A percentile compares a stretch with the other conserved stretches of the same genome.
Conservation (phyloP, 1,140 invertebrate genomes). For the Homarus americanus region DNA sequence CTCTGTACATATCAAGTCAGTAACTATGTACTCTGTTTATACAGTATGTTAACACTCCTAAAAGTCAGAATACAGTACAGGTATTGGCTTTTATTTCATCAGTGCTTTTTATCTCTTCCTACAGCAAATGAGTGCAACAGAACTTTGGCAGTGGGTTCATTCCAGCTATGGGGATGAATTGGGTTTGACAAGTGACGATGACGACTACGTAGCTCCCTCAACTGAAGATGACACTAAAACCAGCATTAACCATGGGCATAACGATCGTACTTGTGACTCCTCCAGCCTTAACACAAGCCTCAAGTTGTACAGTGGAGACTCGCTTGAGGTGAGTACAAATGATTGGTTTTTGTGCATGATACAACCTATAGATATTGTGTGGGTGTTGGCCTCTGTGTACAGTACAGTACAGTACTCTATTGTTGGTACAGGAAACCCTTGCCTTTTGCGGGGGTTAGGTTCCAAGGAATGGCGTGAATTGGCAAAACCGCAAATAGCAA, state of each 20-base stretch:
- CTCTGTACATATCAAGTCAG: too few relatives aligned
- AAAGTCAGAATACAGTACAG: too few relatives aligned
- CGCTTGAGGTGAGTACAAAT: constrained; percentile 62
- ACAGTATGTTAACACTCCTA: too few relatives aligned
- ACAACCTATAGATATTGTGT: too few relatives aligned
- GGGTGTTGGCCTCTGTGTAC: too few relatives aligned
- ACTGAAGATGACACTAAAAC: constrained; percentile 75
- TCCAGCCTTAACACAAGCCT: constrained; percentile 61
- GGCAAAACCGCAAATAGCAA: too few relatives aligned
- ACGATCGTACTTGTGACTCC: constrained; percentile 60
- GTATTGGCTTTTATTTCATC: background rate
- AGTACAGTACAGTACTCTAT: too few relatives aligned
- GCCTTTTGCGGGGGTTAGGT: too few relatives aligned
- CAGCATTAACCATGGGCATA: background rate
- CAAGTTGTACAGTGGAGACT: constrained; percentile 71
- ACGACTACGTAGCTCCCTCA: constrained; percentile 85
- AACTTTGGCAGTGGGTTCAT: constrained; percentile 95
- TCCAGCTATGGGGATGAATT: constrained; percentile 94
- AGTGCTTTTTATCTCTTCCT: constrained; percentile 13
- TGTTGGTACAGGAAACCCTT: too few relatives aligned
- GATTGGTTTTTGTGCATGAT: background rate
- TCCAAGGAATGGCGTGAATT: too few relatives aligned
- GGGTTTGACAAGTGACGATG: constrained; percentile 94
- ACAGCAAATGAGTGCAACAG: constrained; percentile 88
- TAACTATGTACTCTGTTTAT: too few relatives aligned